Evolutionary conservation across 1,140 invertebrate genomes (phyloP).

Genomic region (Meloidogyne exigua): DNA sequence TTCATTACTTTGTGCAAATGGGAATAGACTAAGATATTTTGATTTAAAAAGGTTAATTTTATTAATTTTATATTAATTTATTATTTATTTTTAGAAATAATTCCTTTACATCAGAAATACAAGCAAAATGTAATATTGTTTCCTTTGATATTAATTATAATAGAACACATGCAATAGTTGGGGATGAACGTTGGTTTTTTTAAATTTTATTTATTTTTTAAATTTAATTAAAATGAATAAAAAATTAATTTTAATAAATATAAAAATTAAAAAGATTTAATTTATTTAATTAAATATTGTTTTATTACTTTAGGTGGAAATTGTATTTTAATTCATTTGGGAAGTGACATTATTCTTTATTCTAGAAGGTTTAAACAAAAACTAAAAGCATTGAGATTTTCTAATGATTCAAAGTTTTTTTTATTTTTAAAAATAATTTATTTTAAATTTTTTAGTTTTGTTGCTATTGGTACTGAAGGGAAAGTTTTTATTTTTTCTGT

Average conservation of each 20-base stretch:
- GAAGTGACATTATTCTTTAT: constrained; percentile 29
- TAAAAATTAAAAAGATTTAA: neutral
- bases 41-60: constrained; percentile 35
- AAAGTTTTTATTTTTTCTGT: constrained; percentile 33
- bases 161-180: constrained; percentile 43
- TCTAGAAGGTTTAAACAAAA: constrained; percentile 13
- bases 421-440: neutral
- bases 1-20: constrained; percentile 32
- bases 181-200: constrained; percentile 29
- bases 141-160: constrained; percentile 32
- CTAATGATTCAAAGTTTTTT: constrained; percentile 40
- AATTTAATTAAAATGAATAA: neutral
- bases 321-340: constrained; percentile 33
- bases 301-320: constrained; percentile 27
- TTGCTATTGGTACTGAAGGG: constrained; percentile 32
- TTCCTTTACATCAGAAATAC: constrained; percentile 28
- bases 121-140: constrained; percentile 34
- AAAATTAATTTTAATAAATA: too few relatives aligned
- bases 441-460: constrained; percentile 13
- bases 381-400: constrained; percentile 25
- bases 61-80: constrained; percentile 18
- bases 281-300: neutral
- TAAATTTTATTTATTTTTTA: too few relatives aligned
- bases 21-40: constrained; percentile 41
- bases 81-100: constrained; percentile 31